A percentile compares a stretch with the other conserved stretches of the same genome.
Conservation (phyloP, 2,888 invertebrate genomes). For the Eurytoma californica region DNA sequence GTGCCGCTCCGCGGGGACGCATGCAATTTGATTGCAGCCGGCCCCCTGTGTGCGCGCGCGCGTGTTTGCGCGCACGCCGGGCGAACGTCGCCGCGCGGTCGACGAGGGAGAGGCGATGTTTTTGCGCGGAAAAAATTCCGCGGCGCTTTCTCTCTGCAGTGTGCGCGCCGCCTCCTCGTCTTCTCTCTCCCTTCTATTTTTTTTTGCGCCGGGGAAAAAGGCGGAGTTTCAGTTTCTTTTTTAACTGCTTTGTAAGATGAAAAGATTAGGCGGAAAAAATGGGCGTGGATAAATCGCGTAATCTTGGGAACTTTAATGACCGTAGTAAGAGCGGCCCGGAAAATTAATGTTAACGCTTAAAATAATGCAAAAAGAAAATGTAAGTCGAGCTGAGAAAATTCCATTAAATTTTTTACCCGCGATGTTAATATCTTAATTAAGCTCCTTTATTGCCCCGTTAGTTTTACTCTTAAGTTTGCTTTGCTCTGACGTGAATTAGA, state of each 20-base stretch:
- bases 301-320: slow-evolving; percentile 5
- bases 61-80: slow-evolving; percentile 25
- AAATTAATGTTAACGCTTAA: too few species aligned
- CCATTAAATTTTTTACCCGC: too few species aligned
- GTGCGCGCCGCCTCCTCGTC: too few species aligned
- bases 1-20: slow-evolving; percentile 10
- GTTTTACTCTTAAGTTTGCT: too few species aligned
- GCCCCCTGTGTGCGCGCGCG: neutral
- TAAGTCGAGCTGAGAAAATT: too few species aligned
- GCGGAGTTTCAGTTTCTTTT: neutral
- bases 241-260: neutral
- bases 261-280: neutral
- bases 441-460: too few species aligned
- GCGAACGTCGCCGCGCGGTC: slow-evolving; percentile 2
- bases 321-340: neutral
- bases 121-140: neutral
- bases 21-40: slow-evolving; percentile 52
- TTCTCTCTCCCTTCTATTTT: neutral
- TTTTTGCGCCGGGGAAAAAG: neutral
- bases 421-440: too few species aligned
- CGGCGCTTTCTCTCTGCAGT: neutral
- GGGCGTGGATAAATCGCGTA: neutral
- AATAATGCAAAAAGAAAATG: too few species aligned
- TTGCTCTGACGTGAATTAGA: too few species aligned
- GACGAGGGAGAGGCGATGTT: neutral